phyloP scores from a whole-genome alignment of 2,888 invertebrate species.

The Eumacrocentrus americanus region DNA sequence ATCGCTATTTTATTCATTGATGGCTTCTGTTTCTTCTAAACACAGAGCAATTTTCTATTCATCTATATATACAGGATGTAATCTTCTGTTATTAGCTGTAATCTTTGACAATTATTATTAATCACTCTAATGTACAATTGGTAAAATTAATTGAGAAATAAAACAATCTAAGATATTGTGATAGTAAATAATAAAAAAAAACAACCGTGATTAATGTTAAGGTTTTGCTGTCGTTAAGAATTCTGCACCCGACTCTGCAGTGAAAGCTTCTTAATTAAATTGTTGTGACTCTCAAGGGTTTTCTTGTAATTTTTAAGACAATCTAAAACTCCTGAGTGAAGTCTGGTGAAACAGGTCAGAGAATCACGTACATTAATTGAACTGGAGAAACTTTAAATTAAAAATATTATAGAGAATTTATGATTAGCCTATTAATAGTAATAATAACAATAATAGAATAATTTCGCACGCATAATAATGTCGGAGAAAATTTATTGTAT shows the following conservation, averaged over 20 bases:
- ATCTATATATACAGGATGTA: no score
- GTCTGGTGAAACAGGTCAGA: no score
- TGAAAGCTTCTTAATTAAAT: background rate
- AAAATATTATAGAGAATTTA: background rate
- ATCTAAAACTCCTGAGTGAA: background rate
- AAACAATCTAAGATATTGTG: background rate
- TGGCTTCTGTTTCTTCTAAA: no score
- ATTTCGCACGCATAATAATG: no score
- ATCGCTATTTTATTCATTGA: background rate
- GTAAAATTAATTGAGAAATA: no score
- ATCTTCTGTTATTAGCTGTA: no score
- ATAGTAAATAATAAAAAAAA: background rate
- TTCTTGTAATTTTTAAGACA: background rate
- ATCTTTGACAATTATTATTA: no score
- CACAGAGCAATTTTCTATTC: no score
- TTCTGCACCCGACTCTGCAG: background rate
- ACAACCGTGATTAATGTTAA: background rate
- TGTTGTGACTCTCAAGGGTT: background rate
- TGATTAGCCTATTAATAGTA: no score
- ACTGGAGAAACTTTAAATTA: background rate
- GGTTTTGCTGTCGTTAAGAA: background rate
- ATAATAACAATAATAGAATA: no score
- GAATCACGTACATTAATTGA: background rate
- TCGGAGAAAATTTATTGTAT: no score
- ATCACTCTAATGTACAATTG: no score